Evolutionary conservation across 2,888 invertebrate genomes (phyloP).

Genomic region (Macrosoma leucophasiata): DNA sequence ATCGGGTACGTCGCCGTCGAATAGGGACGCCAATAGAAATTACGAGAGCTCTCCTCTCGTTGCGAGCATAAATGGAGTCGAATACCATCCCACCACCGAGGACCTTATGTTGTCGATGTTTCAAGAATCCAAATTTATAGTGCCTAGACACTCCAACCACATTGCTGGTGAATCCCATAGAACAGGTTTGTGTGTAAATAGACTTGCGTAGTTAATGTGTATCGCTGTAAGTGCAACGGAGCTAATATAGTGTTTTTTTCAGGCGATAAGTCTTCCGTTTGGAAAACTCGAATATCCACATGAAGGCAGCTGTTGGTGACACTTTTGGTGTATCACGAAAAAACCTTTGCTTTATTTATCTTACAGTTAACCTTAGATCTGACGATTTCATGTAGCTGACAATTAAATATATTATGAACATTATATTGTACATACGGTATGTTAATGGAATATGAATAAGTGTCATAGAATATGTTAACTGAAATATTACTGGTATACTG

Average conservation of each 20-base stretch:
- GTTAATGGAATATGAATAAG: no score
- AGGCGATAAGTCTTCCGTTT: conserved; percentile 66
- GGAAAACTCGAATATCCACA: conserved; percentile 74
- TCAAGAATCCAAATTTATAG: conserved; percentile 64
- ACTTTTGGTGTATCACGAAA: conserved; percentile 31
- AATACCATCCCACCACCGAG: conserved; percentile 67
- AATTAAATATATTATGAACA: conserved; percentile 27
- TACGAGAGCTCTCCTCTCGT: conserved; percentile 64
- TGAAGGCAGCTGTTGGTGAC: conserved; percentile 46
- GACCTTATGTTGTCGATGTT: conserved; percentile 68
- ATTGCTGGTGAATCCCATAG: conserved; percentile 59
- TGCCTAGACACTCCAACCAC: conserved; percentile 54
- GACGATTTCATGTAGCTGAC: conserved; percentile 49
- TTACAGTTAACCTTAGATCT: conserved; percentile 54
- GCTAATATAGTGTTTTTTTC: conserved; percentile 28
- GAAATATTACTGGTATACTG: no score
- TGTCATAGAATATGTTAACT: no score
- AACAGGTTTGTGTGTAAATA: conserved; percentile 39
- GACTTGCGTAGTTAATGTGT: not conserved
- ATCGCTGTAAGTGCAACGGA: not conserved
- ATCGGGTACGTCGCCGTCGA: conserved; percentile 30
- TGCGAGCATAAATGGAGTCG: conserved; percentile 64
- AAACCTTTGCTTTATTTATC: conserved; percentile 41
- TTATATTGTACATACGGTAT: conserved; percentile 16
- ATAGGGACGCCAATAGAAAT: conserved; percentile 47